A percentile compares a stretch with the other conserved stretches of the same genome.
phyloP scores from a whole-genome alignment of 2,113 vertebrate genomes.

The Glareola pratincola region DNA sequence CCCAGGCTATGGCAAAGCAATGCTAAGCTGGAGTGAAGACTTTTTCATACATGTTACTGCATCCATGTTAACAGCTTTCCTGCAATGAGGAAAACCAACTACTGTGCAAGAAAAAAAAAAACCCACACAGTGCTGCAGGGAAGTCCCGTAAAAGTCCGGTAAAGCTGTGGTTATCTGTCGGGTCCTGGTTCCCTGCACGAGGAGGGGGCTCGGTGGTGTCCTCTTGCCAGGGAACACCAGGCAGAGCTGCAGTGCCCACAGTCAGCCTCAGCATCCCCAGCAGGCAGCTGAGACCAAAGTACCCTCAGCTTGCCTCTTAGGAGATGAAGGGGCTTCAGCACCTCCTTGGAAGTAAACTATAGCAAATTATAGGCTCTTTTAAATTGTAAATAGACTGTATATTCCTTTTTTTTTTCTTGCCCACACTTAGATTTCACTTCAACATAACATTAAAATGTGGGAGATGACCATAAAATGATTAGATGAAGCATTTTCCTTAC shows the following conservation, averaged over 20 bases:
- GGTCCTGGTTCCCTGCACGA: not conserved
- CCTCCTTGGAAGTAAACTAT: not conserved
- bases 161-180: not conserved
- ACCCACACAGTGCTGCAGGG: not conserved
- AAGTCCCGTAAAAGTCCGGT: not conserved
- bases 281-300: not conserved
- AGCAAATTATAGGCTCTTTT: not conserved
- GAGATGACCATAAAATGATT: not conserved
- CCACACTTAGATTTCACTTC: not conserved
- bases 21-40: not conserved
- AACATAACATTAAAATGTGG: accelerated
- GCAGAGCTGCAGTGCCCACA: not conserved
- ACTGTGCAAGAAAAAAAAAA: not conserved
- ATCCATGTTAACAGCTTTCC: not conserved
- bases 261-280: not conserved
- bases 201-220: accelerated
- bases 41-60: accelerated
- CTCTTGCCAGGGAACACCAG: not conserved
- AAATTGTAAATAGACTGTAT: not conserved
- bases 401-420: not conserved
- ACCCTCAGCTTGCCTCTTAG: not conserved
- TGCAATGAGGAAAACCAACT: not conserved
- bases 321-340: not conserved
- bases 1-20: accelerated
- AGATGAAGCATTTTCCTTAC: not conserved